phyloP scores from a whole-genome alignment of 53 echinoderm and acorn worm genomes.

The Zoroaster sp. region DNA sequence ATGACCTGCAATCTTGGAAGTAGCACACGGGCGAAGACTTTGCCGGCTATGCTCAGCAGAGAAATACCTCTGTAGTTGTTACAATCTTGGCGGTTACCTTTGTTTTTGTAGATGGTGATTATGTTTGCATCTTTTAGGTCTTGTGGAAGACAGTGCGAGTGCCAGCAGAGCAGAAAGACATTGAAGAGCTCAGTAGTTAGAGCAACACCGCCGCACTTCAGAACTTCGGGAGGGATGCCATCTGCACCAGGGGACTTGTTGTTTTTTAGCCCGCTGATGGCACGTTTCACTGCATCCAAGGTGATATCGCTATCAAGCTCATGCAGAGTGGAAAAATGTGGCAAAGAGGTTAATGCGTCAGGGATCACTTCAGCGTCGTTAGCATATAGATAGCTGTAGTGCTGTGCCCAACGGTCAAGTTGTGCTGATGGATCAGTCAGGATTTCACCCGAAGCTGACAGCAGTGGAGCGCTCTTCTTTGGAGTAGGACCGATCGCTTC shows the following conservation, averaged over 20 bases:
- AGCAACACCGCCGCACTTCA: constrained; percentile 2
- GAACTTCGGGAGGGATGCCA: constrained; percentile 18
- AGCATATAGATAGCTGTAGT: constrained; percentile 6
- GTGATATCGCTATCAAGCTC: constrained; percentile 33
- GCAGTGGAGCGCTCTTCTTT: constrained; percentile 28
- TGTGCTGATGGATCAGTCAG: constrained; percentile 15
- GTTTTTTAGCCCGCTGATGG: constrained; percentile 4
- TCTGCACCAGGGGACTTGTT: constrained; percentile 4
- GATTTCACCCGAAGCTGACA: neutral
- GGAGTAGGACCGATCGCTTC: constrained; percentile 19
- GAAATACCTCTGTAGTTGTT: constrained; percentile 20
- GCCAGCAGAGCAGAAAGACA: neutral
- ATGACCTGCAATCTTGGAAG: constrained; percentile 2
- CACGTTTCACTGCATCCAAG: constrained; percentile 14
- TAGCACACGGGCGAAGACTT: constrained; percentile 6
- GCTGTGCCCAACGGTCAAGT: constrained; percentile 20
- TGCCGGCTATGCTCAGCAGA: constrained; percentile 14
- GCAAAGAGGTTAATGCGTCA: neutral
- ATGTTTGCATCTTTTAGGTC: constrained; percentile 23
- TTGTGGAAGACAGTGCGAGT: neutral
- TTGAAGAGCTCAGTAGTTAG: neutral
- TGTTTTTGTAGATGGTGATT: constrained; percentile 31
- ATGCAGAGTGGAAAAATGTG: neutral
- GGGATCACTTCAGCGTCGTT: neutral
- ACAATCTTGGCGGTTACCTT: constrained; percentile 4